phyloP scores from a whole-genome alignment of 2,797 vertebrate species.

The Neopelma chrysocephalum region DNA sequence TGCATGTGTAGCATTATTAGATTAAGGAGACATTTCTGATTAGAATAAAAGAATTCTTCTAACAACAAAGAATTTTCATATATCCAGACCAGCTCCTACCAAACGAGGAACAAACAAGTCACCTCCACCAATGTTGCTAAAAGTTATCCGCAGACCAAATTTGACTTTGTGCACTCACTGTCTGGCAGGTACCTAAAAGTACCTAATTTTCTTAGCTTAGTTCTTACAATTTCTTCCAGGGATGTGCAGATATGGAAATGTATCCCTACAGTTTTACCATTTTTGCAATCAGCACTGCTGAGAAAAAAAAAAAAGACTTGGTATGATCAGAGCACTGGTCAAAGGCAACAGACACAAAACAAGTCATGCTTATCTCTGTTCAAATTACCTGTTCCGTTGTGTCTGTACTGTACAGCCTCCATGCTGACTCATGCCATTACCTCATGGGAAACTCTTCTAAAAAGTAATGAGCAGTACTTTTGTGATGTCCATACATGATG shows the following conservation, averaged over 20 bases:
- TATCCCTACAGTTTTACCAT: not conserved
- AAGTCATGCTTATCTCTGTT: not conserved
- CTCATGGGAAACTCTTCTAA: constrained; percentile 65
- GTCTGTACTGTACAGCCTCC: not conserved
- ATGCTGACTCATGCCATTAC: constrained; percentile 60
- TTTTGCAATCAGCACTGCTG: not conserved
- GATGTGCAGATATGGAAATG: not conserved
- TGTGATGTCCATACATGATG: not conserved
- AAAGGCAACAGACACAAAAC: not conserved
- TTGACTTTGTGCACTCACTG: not conserved
- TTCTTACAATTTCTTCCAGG: not conserved
- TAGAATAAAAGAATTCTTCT: not conserved
- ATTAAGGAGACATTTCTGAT: not conserved
- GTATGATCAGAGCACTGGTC: not conserved
- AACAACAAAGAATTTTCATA: not conserved
- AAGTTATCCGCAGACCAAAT: not conserved
- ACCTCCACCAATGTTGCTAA: not conserved
- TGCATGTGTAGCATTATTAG: not conserved
- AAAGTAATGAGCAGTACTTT: constrained; percentile 8
- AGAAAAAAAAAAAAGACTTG: not conserved
- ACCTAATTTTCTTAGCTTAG: not conserved
- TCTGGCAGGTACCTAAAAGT: not conserved
- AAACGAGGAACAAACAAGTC: not conserved
- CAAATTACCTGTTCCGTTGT: constrained; percentile 15
- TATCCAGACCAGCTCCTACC: not conserved